phyloP scores from a whole-genome alignment of 2,888 invertebrate genomes.

The Eristalinus sepulchralis region DNA sequence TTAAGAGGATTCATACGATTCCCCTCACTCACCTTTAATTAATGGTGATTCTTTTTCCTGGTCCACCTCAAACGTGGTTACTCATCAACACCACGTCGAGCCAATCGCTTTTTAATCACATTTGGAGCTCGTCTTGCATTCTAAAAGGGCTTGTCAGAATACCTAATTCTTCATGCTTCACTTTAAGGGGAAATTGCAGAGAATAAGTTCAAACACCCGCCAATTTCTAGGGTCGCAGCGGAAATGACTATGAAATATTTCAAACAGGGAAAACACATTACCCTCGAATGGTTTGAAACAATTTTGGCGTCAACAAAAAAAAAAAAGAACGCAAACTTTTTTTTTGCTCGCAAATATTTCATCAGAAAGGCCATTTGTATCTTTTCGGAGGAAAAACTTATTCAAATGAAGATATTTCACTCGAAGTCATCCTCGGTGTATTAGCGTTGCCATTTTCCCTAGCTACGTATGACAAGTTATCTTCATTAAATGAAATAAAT shows the following conservation, averaged over 20 bases:
- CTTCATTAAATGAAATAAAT: constrained; percentile 71
- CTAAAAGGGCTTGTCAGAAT: too few species aligned
- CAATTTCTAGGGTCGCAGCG: background rate
- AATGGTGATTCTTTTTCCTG: too few species aligned
- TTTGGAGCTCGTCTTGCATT: too few species aligned
- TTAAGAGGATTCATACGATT: too few species aligned
- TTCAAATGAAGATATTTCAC: constrained; percentile 58
- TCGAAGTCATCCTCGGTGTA: constrained; percentile 38
- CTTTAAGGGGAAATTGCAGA: background rate
- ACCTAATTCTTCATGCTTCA: too few species aligned
- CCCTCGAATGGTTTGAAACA: background rate
- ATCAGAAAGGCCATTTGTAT: background rate
- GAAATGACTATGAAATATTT: background rate
- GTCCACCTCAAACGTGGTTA: too few species aligned
- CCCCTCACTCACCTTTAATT: too few species aligned
- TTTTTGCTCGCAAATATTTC: constrained; percentile 1
- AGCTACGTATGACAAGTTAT: constrained; percentile 69
- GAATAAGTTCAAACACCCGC: background rate
- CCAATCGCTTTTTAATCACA: too few species aligned
- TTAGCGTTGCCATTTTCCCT: constrained; percentile 48
- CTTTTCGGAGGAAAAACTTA: constrained; percentile 10
- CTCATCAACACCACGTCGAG: too few species aligned
- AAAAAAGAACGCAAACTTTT: background rate
- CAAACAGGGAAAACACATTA: background rate
- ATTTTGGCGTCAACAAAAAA: background rate